Base-by-base conservation (phyloP, 2,797 vertebrate species). In the Morelia viridis region DNA sequence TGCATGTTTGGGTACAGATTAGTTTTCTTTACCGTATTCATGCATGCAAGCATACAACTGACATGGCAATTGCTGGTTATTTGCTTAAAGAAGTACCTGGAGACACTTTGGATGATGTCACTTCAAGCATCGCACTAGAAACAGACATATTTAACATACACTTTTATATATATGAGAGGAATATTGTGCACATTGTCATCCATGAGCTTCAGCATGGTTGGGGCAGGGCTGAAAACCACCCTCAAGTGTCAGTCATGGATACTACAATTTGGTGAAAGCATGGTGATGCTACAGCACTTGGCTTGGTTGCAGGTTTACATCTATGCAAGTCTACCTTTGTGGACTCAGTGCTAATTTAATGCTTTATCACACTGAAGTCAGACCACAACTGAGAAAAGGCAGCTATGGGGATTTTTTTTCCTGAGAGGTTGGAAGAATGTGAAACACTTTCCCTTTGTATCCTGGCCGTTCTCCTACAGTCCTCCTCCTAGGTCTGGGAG, bases 351-450 rank as follows among this genome's bases (percentile, higher is more conserved):
- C 13, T 2, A 5, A 35, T 61, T 46, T 58, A 76, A 92, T 13
- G 56, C 57, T 62, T 90, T 64, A 64, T 35, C 85, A 41, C 76
- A 85, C n/a, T 83, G 56, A 64, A 91, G 80, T 58, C 87, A 60
- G 65, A 62, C n/a, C 68, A 57, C 6, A 41, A 46, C 83, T 41
- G 64, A 50, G 89, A 57, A 57, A 92, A 64, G 46, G 65, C 53
- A 89, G 56, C 62, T 28, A 1, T 57, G 41, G 24, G n/a, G 68
- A 41, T 62, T 64, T 62, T 56, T 41, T 41, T 80, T 46, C 2
- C 19, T 2, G 15, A 10, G 3, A 4, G 28, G 19, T 3, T 15
- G 41, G 15, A 13, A 35, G 5, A 50, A 24, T 11, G 26, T 4
- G 53, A 76, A 53, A 62, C n/a, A 22, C n/a, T 76, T 35, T 56